Conservation (phyloP, 2,113 vertebrate species). For the Myxocyprinus asiaticus region DNA sequence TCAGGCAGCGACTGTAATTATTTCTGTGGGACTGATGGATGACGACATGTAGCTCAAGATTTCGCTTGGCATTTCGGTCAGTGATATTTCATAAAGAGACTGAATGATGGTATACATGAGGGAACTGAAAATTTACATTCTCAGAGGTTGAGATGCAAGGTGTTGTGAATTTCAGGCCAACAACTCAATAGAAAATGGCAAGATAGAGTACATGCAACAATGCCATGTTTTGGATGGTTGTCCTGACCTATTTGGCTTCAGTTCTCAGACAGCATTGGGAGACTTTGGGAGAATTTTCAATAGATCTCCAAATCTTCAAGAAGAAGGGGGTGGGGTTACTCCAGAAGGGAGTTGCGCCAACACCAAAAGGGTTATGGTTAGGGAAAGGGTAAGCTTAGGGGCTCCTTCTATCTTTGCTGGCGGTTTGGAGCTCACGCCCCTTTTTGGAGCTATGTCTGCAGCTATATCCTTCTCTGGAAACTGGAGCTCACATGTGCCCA, state of each 20-base stretch:
- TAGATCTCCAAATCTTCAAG: no score
- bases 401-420: no score
- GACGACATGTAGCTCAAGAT: conserved; percentile 11
- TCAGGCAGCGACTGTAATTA: conserved; percentile 26
- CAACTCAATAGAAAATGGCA: not conserved
- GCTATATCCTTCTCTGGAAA: no score
- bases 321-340: no score
- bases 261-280: no score
- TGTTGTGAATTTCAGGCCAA: not conserved
- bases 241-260: not conserved
- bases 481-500: no score
- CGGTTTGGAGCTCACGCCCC: no score
- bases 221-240: not conserved
- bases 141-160: not conserved
- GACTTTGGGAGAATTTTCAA: no score
- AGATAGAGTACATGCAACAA: not conserved
- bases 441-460: no score
- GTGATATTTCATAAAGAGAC: conserved; percentile 2
- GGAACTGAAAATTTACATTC: conserved; percentile 11
- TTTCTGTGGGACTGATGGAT: conserved; percentile 33
- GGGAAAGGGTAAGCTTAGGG: no score
- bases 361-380: no score
- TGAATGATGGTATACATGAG: conserved; percentile 11
- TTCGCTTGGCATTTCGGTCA: conserved; percentile 31
- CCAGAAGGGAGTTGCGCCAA: no score